Base-by-base conservation (phyloP, 2,113 vertebrate species). In the Laterallus jamaicensis region DNA sequence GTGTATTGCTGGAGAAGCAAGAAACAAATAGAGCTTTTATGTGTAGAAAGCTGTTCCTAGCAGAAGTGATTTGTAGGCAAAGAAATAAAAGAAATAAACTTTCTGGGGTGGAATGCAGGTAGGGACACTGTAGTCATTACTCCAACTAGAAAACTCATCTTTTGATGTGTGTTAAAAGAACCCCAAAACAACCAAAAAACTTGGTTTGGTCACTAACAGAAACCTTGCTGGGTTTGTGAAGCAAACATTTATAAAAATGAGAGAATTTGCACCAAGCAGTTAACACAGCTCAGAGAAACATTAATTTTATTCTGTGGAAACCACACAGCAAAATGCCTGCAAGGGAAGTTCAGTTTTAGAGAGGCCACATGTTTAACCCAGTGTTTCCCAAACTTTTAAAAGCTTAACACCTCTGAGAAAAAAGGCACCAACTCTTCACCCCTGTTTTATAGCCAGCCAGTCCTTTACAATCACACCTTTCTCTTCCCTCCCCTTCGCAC, bases 351-450 rank as follows among this genome's bases (percentile, higher is more conserved):
- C 55, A 49, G 76, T 91, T 56, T 75, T 82, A 74, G 92, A 86
- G 87, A 93, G 21, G 28, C 88, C 79, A 93, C 68, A 83, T 92
- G 92, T 94, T 92, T 94, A 96, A 94, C 88, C 74, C 86, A 94
- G 62, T 47, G 13, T 93, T 96, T 93, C 86, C 93, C 77, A 93
- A 96, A 93, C 76, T 92, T 94, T 93, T 91, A 93, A 96, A 95
- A 96, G 93, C 92, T 96, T 96, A 91, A 90, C 95, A 95, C 92
- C 93, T 93, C 90, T 66, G 44, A 93, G 90, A 82, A 96, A 92
- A 96, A 96, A 94, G 82, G 76, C 81, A 95, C 83, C 81, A 94
- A 76, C 89, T 91, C 92, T 89, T 97, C 95, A 86, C 80, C 77
- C 82, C 54, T 87, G 40, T 85, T 95, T 96, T 95, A 96, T 50